Evolutionary conservation across 2,113 vertebrate species (phyloP).

Genomic region (Daboia siamensis): DNA sequence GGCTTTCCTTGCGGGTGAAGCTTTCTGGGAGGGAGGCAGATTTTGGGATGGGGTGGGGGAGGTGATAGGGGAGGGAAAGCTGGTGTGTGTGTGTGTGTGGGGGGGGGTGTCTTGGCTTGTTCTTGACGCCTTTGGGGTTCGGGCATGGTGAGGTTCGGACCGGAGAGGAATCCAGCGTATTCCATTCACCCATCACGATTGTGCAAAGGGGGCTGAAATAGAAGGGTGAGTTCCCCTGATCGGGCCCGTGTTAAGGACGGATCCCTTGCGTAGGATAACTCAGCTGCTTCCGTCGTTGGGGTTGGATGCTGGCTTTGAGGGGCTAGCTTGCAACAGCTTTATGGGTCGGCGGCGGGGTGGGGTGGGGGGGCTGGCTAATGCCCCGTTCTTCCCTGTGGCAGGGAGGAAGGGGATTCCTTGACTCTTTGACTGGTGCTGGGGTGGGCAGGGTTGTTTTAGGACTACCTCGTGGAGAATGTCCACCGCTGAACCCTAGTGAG

Average conservation of each 20-base stretch:
- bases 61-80: background rate
- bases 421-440: background rate
- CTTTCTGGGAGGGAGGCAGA: background rate
- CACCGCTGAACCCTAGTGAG: background rate
- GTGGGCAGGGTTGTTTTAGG: fast-evolving
- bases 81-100: too few relatives aligned
- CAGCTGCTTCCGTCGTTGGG: background rate
- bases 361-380: background rate
- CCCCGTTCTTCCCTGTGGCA: fast-evolving
- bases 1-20: fast-evolving
- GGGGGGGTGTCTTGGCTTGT: background rate
- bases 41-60: background rate
- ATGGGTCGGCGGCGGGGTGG: fast-evolving
- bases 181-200: background rate
- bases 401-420: background rate
- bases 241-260: background rate
- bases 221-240: fast-evolving
- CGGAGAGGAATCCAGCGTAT: background rate
- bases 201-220: background rate
- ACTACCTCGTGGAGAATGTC: fast-evolving
- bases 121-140: background rate
- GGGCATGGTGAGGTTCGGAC: background rate
- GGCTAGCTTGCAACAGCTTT: background rate
- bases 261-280: background rate
- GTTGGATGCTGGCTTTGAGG: background rate